Evolutionary conservation across 1,140 invertebrate species (phyloP).

Genomic region (Brachionus paranguensis): DNA sequence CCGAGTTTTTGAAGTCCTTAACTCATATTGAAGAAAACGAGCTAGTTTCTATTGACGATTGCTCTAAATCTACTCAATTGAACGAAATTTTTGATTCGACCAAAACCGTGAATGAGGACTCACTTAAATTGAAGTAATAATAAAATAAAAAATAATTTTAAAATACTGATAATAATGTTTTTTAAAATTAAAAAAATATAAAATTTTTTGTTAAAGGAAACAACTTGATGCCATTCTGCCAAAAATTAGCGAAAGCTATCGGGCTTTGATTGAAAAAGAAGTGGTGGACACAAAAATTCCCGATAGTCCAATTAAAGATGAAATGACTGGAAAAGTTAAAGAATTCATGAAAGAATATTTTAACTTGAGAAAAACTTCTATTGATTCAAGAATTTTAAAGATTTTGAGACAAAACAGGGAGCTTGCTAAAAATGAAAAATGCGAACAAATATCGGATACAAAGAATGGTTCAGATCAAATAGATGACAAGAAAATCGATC

Average conservation of each 20-base stretch:
- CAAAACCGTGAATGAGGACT: neutral
- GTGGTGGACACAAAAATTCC: neutral
- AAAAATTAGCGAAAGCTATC: neutral
- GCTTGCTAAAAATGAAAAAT: neutral
- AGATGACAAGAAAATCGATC: neutral
- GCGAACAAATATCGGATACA: neutral
- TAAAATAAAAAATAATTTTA: neutral
- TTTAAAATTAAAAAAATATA: neutral
- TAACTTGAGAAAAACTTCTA: neutral
- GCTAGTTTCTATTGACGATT: neutral
- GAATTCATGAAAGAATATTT: slow-evolving; percentile 16
- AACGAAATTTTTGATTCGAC: neutral
- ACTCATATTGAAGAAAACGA: neutral
- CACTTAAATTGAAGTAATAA: neutral
- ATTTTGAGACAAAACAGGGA: neutral
- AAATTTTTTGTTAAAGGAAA: neutral
- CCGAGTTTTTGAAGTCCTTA: neutral
- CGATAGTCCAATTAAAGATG: neutral
- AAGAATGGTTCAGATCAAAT: neutral
- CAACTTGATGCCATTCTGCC: neutral
- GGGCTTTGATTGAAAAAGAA: neutral
- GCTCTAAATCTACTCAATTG: neutral
- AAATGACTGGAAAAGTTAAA: neutral
- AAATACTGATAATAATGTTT: too few relatives aligned
- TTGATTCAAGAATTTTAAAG: neutral